Base-by-base conservation (phyloP, 2,113 vertebrate genomes). In the Oncorhynchus kisutch region DNA sequence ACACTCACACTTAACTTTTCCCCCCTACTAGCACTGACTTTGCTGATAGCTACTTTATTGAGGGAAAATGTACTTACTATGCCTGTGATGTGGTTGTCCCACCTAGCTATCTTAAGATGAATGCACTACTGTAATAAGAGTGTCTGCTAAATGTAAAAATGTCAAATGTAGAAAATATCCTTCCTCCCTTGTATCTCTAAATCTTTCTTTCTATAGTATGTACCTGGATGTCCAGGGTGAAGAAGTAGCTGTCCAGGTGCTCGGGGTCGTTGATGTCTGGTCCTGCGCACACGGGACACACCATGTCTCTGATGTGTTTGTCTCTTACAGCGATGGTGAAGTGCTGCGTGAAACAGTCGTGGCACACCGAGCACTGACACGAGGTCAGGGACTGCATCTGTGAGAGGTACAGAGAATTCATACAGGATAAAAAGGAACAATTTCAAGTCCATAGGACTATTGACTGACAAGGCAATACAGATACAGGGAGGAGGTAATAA, bases 361-460 rank as follows among this genome's bases (percentile, higher is more conserved):
- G 93, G 73, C 96, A 97, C 24, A 97, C 94, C 0, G 94, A 94
- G 81, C 96, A 97, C 88, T 97, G 94, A 60, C 96, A 97, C 49
- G 95, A 96, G 0, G 94, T 97, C 84, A 97, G 90, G 0, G 95
- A 94, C 87, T 94, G 94, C 96, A 97, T 96, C 96, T 97, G 80
- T 0, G 51, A 22, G 6, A 31, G 2, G 34, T 9, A 12, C n/a
- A 39, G 11, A 31, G 2, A 25, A 18, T 57, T 18, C 54, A 14
- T 64, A 64, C 62, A 11, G 62, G 22, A 45, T 12, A 45, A 45
- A 9, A 9, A 12, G 39, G 2, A 45, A 45, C 39, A 12, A 9
- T 45, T 45, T 45, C 3, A 64, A 64, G 22, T 13, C 20, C 20
- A 64, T 64, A 24, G 20, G 18, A n/a, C 3, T n/a, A n/a, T n/a